Evolutionary conservation across 2,888 invertebrate species (phyloP).

Genomic region (Lampropteryx suffumata): DNA sequence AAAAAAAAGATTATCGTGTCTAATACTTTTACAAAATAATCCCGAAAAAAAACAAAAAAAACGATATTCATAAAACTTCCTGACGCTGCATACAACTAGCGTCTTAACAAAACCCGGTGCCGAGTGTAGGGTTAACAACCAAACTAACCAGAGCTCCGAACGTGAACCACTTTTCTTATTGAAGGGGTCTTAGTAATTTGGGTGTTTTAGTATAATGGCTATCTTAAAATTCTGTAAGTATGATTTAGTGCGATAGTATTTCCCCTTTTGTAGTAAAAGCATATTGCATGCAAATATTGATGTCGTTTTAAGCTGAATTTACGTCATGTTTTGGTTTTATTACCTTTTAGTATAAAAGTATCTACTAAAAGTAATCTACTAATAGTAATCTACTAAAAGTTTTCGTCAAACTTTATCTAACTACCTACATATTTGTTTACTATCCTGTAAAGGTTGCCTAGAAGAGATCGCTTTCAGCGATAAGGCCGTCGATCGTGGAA

Average conservation of each 20-base stretch:
- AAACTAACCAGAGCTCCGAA: constrained; percentile 37
- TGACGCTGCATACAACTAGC: constrained; percentile 55
- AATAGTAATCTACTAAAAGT: too few species aligned
- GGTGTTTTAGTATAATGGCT: constrained; percentile 44
- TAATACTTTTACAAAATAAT: not conserved
- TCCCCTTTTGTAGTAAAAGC: constrained; percentile 35
- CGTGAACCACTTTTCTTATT: not conserved
- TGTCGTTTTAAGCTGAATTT: constrained; percentile 15
- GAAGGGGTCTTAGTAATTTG: constrained; percentile 38
- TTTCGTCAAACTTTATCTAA: too few species aligned
- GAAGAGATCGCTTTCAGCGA: too few species aligned
- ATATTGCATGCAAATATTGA: constrained; percentile 27
- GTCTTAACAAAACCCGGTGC: constrained; percentile 54
- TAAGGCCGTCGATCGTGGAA: too few species aligned
- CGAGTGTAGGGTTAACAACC: constrained; percentile 47
- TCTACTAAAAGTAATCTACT: too few species aligned
- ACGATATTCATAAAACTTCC: constrained; percentile 33
- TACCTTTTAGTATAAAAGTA: too few species aligned
- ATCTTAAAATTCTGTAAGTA: constrained; percentile 57
- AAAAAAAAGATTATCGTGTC: too few species aligned
- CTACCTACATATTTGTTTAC: too few species aligned
- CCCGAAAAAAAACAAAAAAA: constrained; percentile 3
- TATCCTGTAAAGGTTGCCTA: too few species aligned
- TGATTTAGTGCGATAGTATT: constrained; percentile 62
- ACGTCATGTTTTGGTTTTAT: not conserved